Evolutionary conservation across 2,888 invertebrate species (phyloP).

Genomic region (Apamea sordens): DNA sequence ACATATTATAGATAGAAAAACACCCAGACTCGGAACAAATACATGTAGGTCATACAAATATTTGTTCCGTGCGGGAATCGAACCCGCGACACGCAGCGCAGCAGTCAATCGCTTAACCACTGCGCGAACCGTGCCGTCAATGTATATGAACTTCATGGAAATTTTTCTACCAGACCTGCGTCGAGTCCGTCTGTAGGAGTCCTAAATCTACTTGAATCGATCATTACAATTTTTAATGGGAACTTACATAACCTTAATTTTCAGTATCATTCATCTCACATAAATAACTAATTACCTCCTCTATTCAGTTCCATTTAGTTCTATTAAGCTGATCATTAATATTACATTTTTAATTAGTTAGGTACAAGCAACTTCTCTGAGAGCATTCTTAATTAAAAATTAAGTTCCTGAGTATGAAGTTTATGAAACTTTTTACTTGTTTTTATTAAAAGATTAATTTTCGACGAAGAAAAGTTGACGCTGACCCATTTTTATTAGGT

Average conservation of each 20-base stretch:
- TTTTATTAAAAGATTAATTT: constrained; percentile 57
- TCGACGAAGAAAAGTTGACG: constrained; percentile 39
- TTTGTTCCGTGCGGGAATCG: too few relatives aligned
- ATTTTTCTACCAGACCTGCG: too few relatives aligned
- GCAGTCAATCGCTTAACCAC: too few relatives aligned
- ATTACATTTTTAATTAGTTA: constrained; percentile 48
- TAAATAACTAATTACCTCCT: neutral
- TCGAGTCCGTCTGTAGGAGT: neutral
- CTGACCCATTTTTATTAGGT: constrained; percentile 44
- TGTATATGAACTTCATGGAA: too few relatives aligned
- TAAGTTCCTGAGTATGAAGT: constrained; percentile 41
- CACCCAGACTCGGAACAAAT: too few relatives aligned
- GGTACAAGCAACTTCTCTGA: constrained; percentile 42
- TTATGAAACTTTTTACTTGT: constrained; percentile 38
- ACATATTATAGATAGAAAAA: too few relatives aligned
- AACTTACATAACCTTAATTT: neutral
- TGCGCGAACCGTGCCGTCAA: too few relatives aligned
- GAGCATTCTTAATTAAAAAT: constrained; percentile 58
- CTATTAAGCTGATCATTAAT: constrained; percentile 25
- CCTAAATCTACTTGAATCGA: neutral
- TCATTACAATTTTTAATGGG: neutral
- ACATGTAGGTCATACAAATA: too few relatives aligned
- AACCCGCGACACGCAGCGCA: too few relatives aligned
- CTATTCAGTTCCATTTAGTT: neutral
- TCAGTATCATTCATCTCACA: constrained; percentile 2